Percentiles rank a stretch among this genome's conserved stretches.
phyloP scores from a whole-genome alignment of 2,888 invertebrate genomes.

The Eristalis pertinax region DNA sequence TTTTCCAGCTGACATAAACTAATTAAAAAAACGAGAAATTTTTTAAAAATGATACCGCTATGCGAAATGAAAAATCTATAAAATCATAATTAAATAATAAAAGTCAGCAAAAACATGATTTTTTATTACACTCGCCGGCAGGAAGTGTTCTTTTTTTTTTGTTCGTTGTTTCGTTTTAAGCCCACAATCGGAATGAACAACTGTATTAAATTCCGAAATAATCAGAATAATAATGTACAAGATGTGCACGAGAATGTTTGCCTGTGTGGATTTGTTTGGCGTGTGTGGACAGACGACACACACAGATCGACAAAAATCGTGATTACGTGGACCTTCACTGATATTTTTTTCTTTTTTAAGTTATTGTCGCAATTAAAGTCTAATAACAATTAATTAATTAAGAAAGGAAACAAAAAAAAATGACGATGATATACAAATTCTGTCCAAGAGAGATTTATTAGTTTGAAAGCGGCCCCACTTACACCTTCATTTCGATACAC shows the following conservation, averaged over 20 bases:
- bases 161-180: neutral
- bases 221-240: neutral
- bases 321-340: constrained; percentile 44
- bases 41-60: constrained; percentile 6
- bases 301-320: constrained; percentile 5
- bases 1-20: constrained; percentile 21
- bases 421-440: constrained; percentile 43
- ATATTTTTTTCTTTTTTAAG: constrained; percentile 47
- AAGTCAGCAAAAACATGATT: constrained; percentile 79
- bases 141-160: neutral
- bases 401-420: constrained; percentile 56
- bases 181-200: constrained; percentile 6
- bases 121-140: constrained; percentile 74
- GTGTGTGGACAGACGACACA: neutral
- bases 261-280: neutral
- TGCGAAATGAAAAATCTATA: constrained; percentile 29
- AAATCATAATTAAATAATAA: constrained; percentile 77
- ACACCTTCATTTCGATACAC: neutral
- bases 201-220: constrained; percentile 18
- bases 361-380: constrained; percentile 74
- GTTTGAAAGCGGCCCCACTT: constrained; percentile 15
- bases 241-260: neutral
- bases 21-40: constrained; percentile 30
- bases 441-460: constrained; percentile 41
- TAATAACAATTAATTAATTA: constrained; percentile 75